These are phyloP conservation scores for Parnassius smintheus DNA, from an alignment of 2,888 invertebrate genomes.

Conservation along the genomic window DNA sequence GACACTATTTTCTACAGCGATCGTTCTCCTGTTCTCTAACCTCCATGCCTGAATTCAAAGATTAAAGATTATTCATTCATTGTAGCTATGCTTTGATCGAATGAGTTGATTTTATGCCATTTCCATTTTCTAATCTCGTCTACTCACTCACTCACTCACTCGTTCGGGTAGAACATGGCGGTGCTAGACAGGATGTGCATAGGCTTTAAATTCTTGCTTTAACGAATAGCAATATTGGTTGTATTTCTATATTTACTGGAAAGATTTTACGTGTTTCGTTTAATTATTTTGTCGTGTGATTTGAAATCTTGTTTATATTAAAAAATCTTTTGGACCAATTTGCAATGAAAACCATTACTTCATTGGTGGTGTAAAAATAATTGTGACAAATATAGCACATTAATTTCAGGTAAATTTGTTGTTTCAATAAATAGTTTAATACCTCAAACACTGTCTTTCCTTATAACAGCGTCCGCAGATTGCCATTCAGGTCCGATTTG, in stretches of 20 bases:
- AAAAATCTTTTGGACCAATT: constrained; percentile 47
- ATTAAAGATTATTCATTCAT: neutral
- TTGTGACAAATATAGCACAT: constrained; percentile 74
- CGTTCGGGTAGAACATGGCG: constrained; percentile 74
- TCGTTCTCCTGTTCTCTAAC: no score
- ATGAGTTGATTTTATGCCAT: neutral
- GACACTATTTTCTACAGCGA: no score
- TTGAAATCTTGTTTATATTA: constrained; percentile 38
- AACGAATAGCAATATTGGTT: constrained; percentile 53
- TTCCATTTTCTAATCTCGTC: neutral
- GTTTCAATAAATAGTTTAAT: constrained; percentile 43
- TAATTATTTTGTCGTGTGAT: constrained; percentile 41
- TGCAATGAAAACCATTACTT: constrained; percentile 78
- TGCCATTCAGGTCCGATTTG: constrained; percentile 30
- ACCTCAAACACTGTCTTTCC: constrained; percentile 23
- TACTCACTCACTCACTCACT: constrained; percentile 24
- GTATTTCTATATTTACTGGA: constrained; percentile 37
- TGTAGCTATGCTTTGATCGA: neutral
- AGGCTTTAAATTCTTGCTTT: constrained; percentile 71
- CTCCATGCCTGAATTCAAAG: no score
- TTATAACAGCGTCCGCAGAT: constrained; percentile 31
- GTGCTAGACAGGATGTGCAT: constrained; percentile 77
- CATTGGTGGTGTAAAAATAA: constrained; percentile 79
- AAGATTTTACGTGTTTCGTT: constrained; percentile 27
- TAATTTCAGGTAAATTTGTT: constrained; percentile 69